Conservation (phyloP, 2,113 vertebrate species). For the Triplophysa tibetana region DNA sequence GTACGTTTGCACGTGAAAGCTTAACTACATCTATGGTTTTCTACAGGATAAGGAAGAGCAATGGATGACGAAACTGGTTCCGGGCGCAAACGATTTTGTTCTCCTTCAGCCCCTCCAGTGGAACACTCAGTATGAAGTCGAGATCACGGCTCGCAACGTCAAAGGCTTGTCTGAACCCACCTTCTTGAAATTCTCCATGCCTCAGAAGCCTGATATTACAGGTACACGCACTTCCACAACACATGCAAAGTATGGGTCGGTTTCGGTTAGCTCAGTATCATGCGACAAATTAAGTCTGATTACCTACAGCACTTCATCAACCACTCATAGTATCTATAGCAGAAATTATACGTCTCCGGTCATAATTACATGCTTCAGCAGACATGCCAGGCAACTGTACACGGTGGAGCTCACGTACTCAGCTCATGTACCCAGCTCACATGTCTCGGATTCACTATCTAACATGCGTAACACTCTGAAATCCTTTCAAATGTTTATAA, state of each 20-base stretch:
- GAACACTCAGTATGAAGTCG: constrained; percentile 95
- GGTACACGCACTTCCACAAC: constrained; percentile 73
- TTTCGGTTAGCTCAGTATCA: not conserved
- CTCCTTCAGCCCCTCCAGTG: constrained; percentile 93
- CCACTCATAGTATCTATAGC: constrained; percentile 20
- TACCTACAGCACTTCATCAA: constrained; percentile 12
- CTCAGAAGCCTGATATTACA: constrained; percentile 95
- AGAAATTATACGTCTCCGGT: constrained; percentile 15
- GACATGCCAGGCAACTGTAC: constrained; percentile 18
- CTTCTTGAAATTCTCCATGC: constrained; percentile 95
- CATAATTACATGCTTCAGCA: constrained; percentile 23
- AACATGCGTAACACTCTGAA: constrained; percentile 3
- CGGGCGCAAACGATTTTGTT: constrained; percentile 90
- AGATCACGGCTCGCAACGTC: constrained; percentile 94
- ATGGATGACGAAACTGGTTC: constrained; percentile 94
- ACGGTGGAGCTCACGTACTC: constrained; percentile 15
- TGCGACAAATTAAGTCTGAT: constrained; percentile 8
- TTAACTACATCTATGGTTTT: not conserved
- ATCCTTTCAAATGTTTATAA: too few relatives aligned
- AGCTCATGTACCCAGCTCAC: not conserved
- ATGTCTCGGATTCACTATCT: constrained; percentile 26
- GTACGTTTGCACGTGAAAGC: not conserved
- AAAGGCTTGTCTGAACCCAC: constrained; percentile 95
- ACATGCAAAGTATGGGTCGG: not conserved
- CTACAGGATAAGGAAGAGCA: constrained; percentile 95